Evolutionary conservation across 2,113 vertebrate genomes (phyloP).

Genomic region (Daubentonia madagascariensis): DNA sequence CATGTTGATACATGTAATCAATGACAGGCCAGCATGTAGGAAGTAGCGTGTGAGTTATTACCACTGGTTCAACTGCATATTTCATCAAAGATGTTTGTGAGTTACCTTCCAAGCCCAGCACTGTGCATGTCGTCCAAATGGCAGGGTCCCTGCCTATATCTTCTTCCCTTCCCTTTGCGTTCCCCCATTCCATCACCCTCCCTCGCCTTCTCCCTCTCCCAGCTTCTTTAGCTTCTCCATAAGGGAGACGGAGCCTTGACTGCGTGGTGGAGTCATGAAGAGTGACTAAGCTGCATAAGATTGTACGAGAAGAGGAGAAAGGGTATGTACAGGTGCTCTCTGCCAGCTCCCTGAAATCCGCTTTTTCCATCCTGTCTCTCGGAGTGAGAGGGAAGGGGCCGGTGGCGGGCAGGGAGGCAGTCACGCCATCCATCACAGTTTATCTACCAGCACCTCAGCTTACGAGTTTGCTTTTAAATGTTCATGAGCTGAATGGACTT

Average conservation of each 20-base stretch:
- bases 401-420: accelerated
- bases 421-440: too few species aligned
- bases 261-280: not conserved
- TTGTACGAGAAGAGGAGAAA: not conserved
- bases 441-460: not conserved
- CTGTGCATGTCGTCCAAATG: not conserved
- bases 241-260: not conserved
- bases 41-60: not conserved
- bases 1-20: not conserved
- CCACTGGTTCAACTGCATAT: not conserved
- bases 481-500: not conserved
- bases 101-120: not conserved
- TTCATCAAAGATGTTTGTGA: not conserved
- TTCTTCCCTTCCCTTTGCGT: not conserved
- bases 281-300: not conserved
- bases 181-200: too few species aligned
- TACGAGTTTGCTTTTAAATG: not conserved
- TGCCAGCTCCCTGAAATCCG: too few species aligned
- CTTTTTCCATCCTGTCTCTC: not conserved
- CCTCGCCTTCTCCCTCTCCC: accelerated
- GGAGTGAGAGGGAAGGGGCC: not conserved
- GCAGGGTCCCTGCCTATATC: not conserved
- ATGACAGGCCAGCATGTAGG: not conserved
- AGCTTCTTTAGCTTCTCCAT: not conserved
- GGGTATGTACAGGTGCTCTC: too few species aligned